Percentiles rank a stretch among this genome's conserved stretches.
phyloP scores from a whole-genome alignment of 2,113 vertebrate genomes.

The Leptocoma aspasia region DNA sequence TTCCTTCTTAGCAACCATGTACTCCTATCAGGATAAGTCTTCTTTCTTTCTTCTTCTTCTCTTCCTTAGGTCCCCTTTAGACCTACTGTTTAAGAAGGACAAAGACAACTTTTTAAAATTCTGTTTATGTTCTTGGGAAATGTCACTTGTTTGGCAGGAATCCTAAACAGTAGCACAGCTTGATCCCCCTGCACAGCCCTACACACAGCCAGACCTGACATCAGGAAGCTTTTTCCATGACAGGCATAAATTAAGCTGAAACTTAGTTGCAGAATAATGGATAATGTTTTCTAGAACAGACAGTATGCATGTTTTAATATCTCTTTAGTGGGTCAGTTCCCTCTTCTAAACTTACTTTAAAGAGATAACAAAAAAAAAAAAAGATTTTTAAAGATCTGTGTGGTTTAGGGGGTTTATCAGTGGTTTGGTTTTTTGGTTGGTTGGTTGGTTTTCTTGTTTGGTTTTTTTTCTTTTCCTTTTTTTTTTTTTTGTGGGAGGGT shows the following conservation, averaged over 20 bases:
- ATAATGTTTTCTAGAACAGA: background rate
- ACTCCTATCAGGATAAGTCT: background rate
- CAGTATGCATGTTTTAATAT: background rate
- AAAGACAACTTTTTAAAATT: constrained; percentile 74
- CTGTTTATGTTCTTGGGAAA: constrained; percentile 63
- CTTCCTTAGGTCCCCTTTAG: constrained; percentile 25
- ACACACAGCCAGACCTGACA: constrained; percentile 53
- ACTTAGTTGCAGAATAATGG: constrained; percentile 36
- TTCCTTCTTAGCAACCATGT: background rate
- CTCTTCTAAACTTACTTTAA: background rate
- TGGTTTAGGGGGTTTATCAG: background rate
- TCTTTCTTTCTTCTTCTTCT: background rate
- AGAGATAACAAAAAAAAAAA: background rate
- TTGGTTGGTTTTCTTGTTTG: background rate
- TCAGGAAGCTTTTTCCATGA: constrained; percentile 62
- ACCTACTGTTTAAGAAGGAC: constrained; percentile 58
- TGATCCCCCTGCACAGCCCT: constrained; percentile 50
- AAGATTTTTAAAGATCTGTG: background rate
- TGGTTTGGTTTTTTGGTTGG: background rate
- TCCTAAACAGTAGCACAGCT: constrained; percentile 66
- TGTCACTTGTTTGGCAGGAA: constrained; percentile 71
- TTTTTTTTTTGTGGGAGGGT: background rate
- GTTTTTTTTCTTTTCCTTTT: background rate
- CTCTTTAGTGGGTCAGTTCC: background rate
- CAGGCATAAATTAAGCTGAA: constrained; percentile 71